Conservation (phyloP, 2,113 vertebrate species). For the Anser cygnoides region DNA sequence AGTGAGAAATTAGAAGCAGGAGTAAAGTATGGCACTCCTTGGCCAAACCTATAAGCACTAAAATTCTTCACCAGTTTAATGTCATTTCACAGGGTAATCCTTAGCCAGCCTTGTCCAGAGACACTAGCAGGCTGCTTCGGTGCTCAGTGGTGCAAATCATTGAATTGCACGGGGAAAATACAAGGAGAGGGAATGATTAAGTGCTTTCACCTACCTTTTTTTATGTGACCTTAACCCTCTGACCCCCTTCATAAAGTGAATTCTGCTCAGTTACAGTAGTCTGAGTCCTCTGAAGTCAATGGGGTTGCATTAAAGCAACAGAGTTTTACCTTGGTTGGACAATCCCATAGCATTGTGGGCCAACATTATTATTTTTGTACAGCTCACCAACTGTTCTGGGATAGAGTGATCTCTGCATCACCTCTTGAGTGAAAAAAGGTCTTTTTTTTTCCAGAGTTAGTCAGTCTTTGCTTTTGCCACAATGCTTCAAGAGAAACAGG, state of each 20-base stretch:
- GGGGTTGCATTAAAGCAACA: background rate
- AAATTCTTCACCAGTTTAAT: conserved; percentile 58
- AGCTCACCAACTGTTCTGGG: background rate
- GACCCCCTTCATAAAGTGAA: conserved; percentile 1
- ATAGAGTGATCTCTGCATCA: background rate
- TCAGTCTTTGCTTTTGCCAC: background rate
- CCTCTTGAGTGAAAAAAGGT: background rate
- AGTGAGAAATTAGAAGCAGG: conserved; percentile 21
- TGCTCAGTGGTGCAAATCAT: conserved; percentile 50
- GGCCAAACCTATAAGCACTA: conserved; percentile 39
- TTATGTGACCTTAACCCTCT: conserved; percentile 21
- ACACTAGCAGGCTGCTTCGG: background rate
- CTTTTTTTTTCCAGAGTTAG: background rate
- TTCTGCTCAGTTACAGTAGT: background rate
- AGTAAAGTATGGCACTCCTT: background rate
- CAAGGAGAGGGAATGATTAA: conserved; percentile 19
- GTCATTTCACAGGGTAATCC: conserved; percentile 47
- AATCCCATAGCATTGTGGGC: background rate
- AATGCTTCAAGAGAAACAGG: background rate
- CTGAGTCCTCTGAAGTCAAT: background rate
- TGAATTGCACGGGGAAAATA: background rate
- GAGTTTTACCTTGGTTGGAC: background rate
- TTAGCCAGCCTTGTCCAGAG: conserved; percentile 44
- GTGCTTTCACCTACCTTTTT: conserved; percentile 15
- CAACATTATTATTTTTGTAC: background rate